Conservation (phyloP, 1,140 invertebrate genomes). For the Drosophila sp. region DNA sequence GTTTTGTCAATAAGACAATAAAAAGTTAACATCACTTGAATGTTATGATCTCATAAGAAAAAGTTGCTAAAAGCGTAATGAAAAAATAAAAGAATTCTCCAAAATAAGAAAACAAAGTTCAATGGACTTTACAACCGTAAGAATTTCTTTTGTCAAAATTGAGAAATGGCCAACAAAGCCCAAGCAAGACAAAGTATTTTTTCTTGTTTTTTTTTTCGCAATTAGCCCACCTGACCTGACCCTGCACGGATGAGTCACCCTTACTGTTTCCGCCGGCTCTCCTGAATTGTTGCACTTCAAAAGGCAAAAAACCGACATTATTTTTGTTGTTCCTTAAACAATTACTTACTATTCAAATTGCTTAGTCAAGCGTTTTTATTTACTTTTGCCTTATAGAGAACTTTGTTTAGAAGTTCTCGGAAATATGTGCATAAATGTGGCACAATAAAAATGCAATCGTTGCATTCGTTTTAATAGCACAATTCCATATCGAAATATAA, state of each 20-base stretch:
- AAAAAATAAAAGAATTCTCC: slow-evolving; percentile 27
- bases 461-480: slow-evolving; percentile 1
- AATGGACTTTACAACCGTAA: slow-evolving; percentile 50
- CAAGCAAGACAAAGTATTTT: neutral
- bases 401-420: neutral
- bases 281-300: slow-evolving; percentile 37
- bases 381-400: slow-evolving; percentile 6
- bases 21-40: slow-evolving; percentile 45
- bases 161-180: slow-evolving; percentile 47
- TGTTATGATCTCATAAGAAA: slow-evolving; percentile 76
- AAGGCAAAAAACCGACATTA: slow-evolving; percentile 23
- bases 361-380: slow-evolving; percentile 10
- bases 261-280: neutral
- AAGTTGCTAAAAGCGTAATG: slow-evolving; percentile 50
- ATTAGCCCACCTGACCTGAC: slow-evolving; percentile 35
- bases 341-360: neutral
- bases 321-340: slow-evolving; percentile 1
- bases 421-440: neutral
- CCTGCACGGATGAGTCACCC: slow-evolving; percentile 29
- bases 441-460: slow-evolving; percentile 6
- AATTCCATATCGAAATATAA: neutral
- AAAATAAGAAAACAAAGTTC: slow-evolving; percentile 51
- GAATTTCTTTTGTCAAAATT: slow-evolving; percentile 29
- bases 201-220: slow-evolving; percentile 3
- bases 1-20: slow-evolving; percentile 67